Evolutionary conservation across 1,140 invertebrate genomes (phyloP).

Genomic region (Atopsyche davidsoni): DNA sequence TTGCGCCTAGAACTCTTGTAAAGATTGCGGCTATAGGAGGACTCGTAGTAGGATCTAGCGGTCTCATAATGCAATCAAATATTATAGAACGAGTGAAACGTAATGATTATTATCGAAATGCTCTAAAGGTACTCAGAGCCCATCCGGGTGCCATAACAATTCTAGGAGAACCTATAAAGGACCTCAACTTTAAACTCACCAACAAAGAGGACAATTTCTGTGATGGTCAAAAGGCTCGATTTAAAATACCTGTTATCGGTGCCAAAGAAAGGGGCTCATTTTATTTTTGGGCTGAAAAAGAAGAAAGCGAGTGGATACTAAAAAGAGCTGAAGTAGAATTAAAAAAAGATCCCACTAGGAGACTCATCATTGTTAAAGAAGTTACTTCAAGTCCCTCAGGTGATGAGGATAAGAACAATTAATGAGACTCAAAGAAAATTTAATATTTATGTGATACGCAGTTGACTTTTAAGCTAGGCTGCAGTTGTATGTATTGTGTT

Average conservation of each 20-base stretch:
- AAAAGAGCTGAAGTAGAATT: slow-evolving; percentile 50
- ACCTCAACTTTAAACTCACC: slow-evolving; percentile 51
- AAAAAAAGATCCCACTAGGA: slow-evolving; percentile 44
- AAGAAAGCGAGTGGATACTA: slow-evolving; percentile 43
- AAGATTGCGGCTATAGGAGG: slow-evolving; percentile 10
- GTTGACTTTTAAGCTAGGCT: too few relatives aligned
- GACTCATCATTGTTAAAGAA: slow-evolving; percentile 34
- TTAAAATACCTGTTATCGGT: slow-evolving; percentile 55
- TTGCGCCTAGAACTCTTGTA: slow-evolving; percentile 3
- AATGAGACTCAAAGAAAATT: background rate
- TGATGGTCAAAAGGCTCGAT: slow-evolving; percentile 48
- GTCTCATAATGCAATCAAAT: slow-evolving; percentile 37
- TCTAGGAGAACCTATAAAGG: slow-evolving; percentile 60
- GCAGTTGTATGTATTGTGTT: background rate
- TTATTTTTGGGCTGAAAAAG: slow-evolving; percentile 49
- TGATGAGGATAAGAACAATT: background rate
- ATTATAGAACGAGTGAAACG: slow-evolving; percentile 44
- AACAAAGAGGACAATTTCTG: slow-evolving; percentile 50
- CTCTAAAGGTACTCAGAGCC: slow-evolving; percentile 47
- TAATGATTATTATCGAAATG: slow-evolving; percentile 52
- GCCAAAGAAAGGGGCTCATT: slow-evolving; percentile 53
- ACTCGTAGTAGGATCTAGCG: slow-evolving; percentile 1
- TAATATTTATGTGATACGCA: background rate
- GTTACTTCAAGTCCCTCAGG: background rate
- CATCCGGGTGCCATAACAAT: slow-evolving; percentile 51